Conservation (phyloP, 2,888 invertebrate genomes). For the Drosophila gaucha region DNA sequence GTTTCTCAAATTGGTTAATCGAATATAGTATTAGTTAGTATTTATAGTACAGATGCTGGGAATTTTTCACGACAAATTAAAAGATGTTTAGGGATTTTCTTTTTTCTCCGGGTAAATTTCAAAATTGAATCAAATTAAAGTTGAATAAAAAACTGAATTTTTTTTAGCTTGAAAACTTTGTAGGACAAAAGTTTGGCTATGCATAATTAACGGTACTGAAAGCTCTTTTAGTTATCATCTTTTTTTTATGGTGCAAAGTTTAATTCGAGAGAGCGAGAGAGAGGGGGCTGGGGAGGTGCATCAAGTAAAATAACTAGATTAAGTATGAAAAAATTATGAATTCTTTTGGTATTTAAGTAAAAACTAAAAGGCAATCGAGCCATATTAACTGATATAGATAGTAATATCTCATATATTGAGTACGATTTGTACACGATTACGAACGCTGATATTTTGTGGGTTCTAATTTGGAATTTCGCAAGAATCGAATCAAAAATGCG, state of each 20-base stretch:
- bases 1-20: constrained; percentile 8
- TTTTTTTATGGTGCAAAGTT: constrained; percentile 28
- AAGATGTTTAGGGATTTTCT: neutral
- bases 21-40: constrained; percentile 2
- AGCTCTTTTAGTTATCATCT: no score
- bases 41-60: constrained; percentile 17
- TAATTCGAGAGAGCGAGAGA: constrained; percentile 1
- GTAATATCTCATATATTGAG: constrained; percentile 15
- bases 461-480: constrained; percentile 60
- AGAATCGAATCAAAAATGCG: constrained; percentile 47
- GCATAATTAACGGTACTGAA: constrained; percentile 53
- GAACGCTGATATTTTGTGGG: constrained; percentile 47
- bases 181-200: constrained; percentile 32
- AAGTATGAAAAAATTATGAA: constrained; percentile 34
- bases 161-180: constrained; percentile 32
- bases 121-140: no score
- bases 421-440: constrained; percentile 13
- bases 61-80: neutral
- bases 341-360: constrained; percentile 16
- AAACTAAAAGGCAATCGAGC: constrained; percentile 46
- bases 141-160: no score
- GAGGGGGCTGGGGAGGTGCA: constrained; percentile 24
- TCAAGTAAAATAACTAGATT: constrained; percentile 33
- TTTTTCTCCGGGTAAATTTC: neutral
- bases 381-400: constrained; percentile 11